Evolutionary conservation across 2,888 invertebrate genomes (phyloP).

Genomic region (Elmis aenea): DNA sequence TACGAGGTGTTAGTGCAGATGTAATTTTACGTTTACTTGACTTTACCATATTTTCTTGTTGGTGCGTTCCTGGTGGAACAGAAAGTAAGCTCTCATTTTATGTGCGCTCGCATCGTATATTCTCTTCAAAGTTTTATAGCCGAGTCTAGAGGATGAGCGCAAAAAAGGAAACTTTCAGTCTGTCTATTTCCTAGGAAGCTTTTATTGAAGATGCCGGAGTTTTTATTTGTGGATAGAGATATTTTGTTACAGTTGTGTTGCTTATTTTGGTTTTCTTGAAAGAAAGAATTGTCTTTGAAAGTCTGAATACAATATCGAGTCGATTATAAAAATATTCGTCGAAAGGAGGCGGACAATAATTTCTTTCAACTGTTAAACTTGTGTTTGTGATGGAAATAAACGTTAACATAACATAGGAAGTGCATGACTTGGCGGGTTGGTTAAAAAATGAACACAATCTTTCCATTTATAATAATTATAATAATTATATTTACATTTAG

Average conservation of each 20-base stretch:
- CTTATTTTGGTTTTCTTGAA: no score
- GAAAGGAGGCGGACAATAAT: no score
- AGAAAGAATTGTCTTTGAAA: no score
- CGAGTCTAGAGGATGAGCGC: constrained; percentile 21
- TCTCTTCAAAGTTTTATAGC: constrained; percentile 26
- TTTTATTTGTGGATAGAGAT: constrained; percentile 14
- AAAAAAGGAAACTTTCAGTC: constrained; percentile 22
- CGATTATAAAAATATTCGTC: no score
- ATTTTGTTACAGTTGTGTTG: constrained; percentile 10
- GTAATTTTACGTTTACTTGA: constrained; percentile 27
- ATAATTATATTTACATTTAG: constrained; percentile 48
- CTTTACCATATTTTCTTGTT: constrained; percentile 27
- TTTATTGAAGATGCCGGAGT: constrained; percentile 14
- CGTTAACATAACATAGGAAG: background rate
- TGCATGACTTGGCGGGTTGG: background rate
- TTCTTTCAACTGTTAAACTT: no score
- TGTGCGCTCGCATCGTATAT: constrained; percentile 22
- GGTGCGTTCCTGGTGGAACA: constrained; percentile 21
- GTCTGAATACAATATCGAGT: no score
- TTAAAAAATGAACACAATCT: background rate
- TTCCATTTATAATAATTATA: constrained; percentile 44
- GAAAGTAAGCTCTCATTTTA: constrained; percentile 19
- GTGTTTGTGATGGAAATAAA: background rate
- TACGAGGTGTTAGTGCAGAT: constrained; percentile 28
- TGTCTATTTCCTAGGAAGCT: constrained; percentile 17